A percentile compares a stretch with the other conserved stretches of the same genome.
phyloP scores from a whole-genome alignment of 2,888 invertebrate genomes.

The Adelphocoris suturalis region DNA sequence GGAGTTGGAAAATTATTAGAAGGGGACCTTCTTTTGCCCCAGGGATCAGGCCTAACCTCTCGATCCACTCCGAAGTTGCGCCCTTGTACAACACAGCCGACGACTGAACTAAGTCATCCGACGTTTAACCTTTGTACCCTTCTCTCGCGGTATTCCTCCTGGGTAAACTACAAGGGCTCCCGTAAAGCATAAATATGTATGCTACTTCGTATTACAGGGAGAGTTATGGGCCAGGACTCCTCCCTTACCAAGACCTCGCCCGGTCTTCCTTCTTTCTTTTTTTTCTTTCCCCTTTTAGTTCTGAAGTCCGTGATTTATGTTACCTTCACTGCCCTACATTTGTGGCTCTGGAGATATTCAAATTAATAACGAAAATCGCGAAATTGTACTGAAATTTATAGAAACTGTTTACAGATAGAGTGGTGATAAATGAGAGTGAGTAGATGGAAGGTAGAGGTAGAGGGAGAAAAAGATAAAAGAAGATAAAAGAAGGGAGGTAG shows the following conservation, averaged over 20 bases:
- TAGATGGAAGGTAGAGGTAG: too few relatives aligned
- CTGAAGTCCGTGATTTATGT: constrained; percentile 29
- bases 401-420: too few relatives aligned
- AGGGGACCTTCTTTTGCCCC: constrained; percentile 23
- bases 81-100: not conserved
- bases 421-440: too few relatives aligned
- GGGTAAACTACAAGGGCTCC: constrained; percentile 30
- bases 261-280: not conserved
- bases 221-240: constrained; percentile 26
- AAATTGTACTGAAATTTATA: not conserved
- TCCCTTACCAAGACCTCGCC: constrained; percentile 13
- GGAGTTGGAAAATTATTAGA: constrained; percentile 1
- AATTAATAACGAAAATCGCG: constrained; percentile 26
- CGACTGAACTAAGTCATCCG: constrained; percentile 34
- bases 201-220: constrained; percentile 48
- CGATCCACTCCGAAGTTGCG: not conserved
- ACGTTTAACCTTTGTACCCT: constrained; percentile 9
- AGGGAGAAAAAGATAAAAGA: too few relatives aligned
- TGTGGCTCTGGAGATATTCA: not conserved
- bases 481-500: too few relatives aligned
- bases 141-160: constrained; percentile 36
- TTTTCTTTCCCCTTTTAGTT: not conserved
- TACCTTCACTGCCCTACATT: constrained; percentile 46
- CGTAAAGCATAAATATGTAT: constrained; percentile 55
- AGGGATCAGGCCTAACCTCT: constrained; percentile 28